Conservation (phyloP, 2,888 invertebrate genomes). For the Junonia oenone region DNA sequence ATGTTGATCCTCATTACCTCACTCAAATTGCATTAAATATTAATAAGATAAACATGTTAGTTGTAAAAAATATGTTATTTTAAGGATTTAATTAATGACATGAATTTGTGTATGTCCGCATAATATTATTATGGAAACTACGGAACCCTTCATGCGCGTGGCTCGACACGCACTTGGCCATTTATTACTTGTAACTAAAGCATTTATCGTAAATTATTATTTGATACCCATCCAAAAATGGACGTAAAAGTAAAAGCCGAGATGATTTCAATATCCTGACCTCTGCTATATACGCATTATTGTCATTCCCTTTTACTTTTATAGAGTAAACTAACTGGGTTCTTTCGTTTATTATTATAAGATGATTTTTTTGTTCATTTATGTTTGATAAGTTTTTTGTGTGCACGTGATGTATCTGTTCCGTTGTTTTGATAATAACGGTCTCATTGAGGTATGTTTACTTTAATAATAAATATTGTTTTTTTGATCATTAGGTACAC, state of each 20-base stretch:
- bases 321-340: conserved; percentile 11
- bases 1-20: too few relatives aligned
- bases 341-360: conserved; percentile 1
- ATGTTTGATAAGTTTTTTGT: conserved; percentile 4
- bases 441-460: conserved; percentile 24
- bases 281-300: conserved; percentile 16
- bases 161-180: too few relatives aligned
- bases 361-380: background rate
- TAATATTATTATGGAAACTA: too few relatives aligned
- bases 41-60: too few relatives aligned
- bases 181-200: too few relatives aligned
- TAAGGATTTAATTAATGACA: too few relatives aligned
- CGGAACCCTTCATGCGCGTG: too few relatives aligned
- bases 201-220: background rate
- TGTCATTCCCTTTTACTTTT: conserved; percentile 29
- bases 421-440: conserved; percentile 22
- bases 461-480: background rate
- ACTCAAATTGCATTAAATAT: too few relatives aligned
- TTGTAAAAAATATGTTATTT: too few relatives aligned
- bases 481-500: too few relatives aligned
- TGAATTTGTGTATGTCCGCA: too few relatives aligned
- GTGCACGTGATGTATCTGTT: conserved; percentile 25
- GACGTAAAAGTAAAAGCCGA: conserved; percentile 26
- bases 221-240: conserved; percentile 2
- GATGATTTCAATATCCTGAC: conserved; percentile 21